Conservation (phyloP, 2,888 invertebrate genomes). For the Diarsia mendica region DNA sequence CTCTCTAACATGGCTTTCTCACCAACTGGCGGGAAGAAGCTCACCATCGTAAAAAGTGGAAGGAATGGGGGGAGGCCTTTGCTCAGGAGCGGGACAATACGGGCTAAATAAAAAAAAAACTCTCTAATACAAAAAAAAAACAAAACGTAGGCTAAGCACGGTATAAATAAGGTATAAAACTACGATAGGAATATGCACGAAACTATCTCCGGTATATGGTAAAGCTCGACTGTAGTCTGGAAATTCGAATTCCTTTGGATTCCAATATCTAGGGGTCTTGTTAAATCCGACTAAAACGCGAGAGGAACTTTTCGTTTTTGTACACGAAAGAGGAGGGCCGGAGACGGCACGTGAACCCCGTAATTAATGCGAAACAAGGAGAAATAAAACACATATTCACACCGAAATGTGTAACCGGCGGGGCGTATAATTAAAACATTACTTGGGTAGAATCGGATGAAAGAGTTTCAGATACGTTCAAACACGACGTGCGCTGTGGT, state of each 20-base stretch:
- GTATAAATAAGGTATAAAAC: not conserved
- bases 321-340: constrained; percentile 77
- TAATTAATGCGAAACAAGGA: constrained; percentile 84
- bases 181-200: constrained; percentile 1
- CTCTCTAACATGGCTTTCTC: too few relatives aligned
- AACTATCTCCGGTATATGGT: constrained; percentile 53
- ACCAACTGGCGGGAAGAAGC: too few relatives aligned
- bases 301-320: constrained; percentile 75
- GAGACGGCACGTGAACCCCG: constrained; percentile 70
- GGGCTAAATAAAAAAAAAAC: too few relatives aligned
- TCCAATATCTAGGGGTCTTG: constrained; percentile 72
- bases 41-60: too few relatives aligned
- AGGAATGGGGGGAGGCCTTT: too few relatives aligned
- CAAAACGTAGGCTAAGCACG: not conserved
- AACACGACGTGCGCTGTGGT: constrained; percentile 56
- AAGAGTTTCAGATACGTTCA: constrained; percentile 67
- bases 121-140: constrained; percentile 8
- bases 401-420: constrained; percentile 75
- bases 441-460: constrained; percentile 71
- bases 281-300: constrained; percentile 71
- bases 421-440: constrained; percentile 83
- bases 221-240: constrained; percentile 40
- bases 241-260: constrained; percentile 61
- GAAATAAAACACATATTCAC: constrained; percentile 81
- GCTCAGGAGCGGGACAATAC: too few relatives aligned